phyloP scores from a whole-genome alignment of 2,113 vertebrate genomes.

The Gallinago jamesoni region DNA sequence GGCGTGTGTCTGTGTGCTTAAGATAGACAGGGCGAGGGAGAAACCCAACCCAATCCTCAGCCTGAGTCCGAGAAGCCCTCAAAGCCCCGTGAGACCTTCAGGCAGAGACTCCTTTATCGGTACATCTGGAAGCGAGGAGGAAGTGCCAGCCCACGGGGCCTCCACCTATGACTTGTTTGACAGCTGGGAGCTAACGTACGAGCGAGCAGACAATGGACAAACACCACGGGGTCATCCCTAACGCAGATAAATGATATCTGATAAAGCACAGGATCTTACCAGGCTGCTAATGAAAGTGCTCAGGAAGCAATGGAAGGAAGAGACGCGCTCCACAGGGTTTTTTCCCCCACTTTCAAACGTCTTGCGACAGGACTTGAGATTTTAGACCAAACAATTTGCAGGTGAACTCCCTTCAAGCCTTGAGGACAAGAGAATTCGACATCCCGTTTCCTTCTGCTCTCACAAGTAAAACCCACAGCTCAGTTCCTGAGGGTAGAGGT shows the following conservation, averaged over 20 bases:
- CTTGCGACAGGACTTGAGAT: background rate
- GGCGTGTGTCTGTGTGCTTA: background rate
- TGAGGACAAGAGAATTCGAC: slow-evolving; percentile 9
- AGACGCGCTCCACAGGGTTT: background rate
- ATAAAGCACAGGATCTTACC: slow-evolving; percentile 34
- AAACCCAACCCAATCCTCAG: background rate
- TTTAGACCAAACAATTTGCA: slow-evolving; percentile 5
- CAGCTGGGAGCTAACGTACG: background rate
- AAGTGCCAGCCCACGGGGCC: slow-evolving; percentile 36
- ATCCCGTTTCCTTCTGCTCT: background rate
- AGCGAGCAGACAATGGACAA: slow-evolving; percentile 26
- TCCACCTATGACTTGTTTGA: slow-evolving; percentile 50
- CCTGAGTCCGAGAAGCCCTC: background rate
- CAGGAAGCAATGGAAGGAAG: slow-evolving; percentile 36
- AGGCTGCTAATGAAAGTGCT: slow-evolving; percentile 8
- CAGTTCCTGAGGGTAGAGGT: background rate
- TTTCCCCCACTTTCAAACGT: background rate
- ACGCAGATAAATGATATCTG: slow-evolving; percentile 31
- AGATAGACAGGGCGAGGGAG: background rate
- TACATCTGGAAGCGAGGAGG: slow-evolving; percentile 24
- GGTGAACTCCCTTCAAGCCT: background rate
- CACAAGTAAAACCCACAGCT: slow-evolving; percentile 25
- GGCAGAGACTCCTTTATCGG: background rate
- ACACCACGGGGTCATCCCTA: slow-evolving; percentile 17
- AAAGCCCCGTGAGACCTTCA: background rate